Evolutionary conservation across 2,888 invertebrate genomes (phyloP), one percentile per base, ranked within the genome.

Genomic region (Camptogramma bilineatum): DNA sequence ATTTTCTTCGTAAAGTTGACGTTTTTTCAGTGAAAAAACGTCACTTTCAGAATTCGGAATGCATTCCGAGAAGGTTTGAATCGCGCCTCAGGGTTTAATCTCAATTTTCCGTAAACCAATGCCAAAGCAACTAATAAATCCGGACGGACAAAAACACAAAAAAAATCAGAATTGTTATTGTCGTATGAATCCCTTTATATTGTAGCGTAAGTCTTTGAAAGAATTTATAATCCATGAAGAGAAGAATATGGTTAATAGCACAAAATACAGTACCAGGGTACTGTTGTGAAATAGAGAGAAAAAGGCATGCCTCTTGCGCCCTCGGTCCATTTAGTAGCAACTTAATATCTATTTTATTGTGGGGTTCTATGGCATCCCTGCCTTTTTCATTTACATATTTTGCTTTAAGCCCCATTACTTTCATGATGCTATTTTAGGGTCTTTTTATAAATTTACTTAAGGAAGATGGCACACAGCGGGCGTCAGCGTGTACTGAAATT

Each of bases 311-410:
- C 34, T 17, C 52, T n/a, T 50, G 28, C 24, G 47, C 57, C 53
- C 75, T 64, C 59, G 60, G 51, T 52, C 28, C 47, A 61, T 65
- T 59, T 46, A 55, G 57, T 66, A 70, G 73, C 65, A 68, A 69
- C 77, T 67, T 73, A 69, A 74, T 73, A 75, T 68, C 47, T 64
- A 53, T 61, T 65, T 65, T 57, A 60, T 48, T 56, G 52, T 65
- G 42, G 52, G 48, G 19, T 48, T 52, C 42, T 10, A 9, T 48
- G 48, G 47, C 48, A 51, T 46, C 54, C 59, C 39, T 42, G 53
- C 24, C 52, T 54, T 56, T 46, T 61, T 52, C 52, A 65, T 65
- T 65, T 53, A 56, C 64, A 65, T 64, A 64, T 65, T 61, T 65
- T 61, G 56, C 31, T 48, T 31, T 44, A 57, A 56, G 52, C 60